Base-by-base conservation (phyloP, 2,113 vertebrate genomes). In the Tetrax tetrax region DNA sequence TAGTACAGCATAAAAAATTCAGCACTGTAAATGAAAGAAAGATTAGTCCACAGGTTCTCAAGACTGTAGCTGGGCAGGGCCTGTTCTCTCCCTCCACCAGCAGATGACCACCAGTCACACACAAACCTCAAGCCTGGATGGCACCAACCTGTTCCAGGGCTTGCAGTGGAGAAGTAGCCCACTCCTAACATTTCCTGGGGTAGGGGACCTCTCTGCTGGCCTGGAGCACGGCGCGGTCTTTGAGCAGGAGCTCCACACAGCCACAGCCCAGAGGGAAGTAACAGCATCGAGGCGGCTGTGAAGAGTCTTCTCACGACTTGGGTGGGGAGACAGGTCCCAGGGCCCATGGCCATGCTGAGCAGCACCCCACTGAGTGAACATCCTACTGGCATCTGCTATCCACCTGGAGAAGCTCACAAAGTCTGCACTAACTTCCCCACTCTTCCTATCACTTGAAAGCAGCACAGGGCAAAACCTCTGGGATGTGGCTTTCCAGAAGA, bases 201-300 rank as follows among this genome's bases (percentile, higher is more conserved):
- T 2, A 83, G 4, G 18, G 41, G 21, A 47, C 8, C 35, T 48
- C 43, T 56, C 57, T 68, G 48, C 59, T 79, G 41, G 22, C 38
- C 25, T 6, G 1, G 53, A 18, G 7, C 25, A 37, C 1, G 1
- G 14, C 2, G 1, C 1, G 4, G 45, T 29, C 61, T 38, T 51
- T 80, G 35, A 27, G 21, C n/a, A 50, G 75, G 13, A 80, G 15
- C 38, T 72, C 38, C 1, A 2, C 37, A 51, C 25, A 50, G 53
- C 37, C 1, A 0, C 65, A n/a, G 57, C 9, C 53, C 37, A 59
- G n/a, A 31, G 25, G 38, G 7, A 24, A 50, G 37, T 14, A 45
- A 37, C 45, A 65, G 15, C 57, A 20, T 10, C 1, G 0, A 43
- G 41, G 28, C 2, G 7, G 8, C 13, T 76, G 35, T 33, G 23